Percentiles rank a stretch among this genome's conserved stretches.
Evolutionary conservation across 2,888 invertebrate genomes (phyloP).

Genomic region (Sicus ferrugineus): DNA sequence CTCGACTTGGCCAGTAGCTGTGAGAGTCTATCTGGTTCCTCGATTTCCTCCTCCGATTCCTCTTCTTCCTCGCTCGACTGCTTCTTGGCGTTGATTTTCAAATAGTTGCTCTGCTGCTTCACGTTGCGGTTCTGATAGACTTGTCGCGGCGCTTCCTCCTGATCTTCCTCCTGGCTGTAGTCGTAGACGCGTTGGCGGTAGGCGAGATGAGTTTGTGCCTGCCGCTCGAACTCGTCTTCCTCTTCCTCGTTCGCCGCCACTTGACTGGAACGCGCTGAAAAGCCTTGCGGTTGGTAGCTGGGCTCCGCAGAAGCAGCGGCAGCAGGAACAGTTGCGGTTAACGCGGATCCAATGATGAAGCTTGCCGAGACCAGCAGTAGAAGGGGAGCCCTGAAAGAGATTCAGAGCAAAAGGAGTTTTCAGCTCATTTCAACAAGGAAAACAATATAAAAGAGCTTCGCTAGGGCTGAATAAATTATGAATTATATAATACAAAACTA

Average conservation of each 20-base stretch:
- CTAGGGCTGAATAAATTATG: no score
- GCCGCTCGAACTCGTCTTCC: conserved; percentile 59
- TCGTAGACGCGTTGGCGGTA: conserved; percentile 58
- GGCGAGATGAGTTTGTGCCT: conserved; percentile 62
- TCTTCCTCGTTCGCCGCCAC: conserved; percentile 49
- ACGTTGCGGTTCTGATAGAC: conserved; percentile 55
- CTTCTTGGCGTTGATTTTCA: conserved; percentile 49
- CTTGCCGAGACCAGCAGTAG: conserved; percentile 55
- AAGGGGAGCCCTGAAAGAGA: conserved; percentile 48
- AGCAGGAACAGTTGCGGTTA: conserved; percentile 48
- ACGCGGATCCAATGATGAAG: conserved; percentile 51
- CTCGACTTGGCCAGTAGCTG: conserved; percentile 82
- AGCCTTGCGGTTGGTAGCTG: conserved; percentile 58
- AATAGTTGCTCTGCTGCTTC: conserved; percentile 56
- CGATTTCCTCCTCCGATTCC: conserved; percentile 76
- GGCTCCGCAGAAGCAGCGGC: conserved; percentile 49
- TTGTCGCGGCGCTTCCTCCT: conserved; percentile 61
- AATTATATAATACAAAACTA: no score
- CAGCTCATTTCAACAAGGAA: no score
- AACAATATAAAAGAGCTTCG: no score
- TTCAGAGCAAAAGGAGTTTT: background rate
- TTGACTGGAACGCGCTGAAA: conserved; percentile 57
- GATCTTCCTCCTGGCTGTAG: conserved; percentile 61
- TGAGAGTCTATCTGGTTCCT: conserved; percentile 85
- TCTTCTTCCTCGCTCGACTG: conserved; percentile 70